Conservation (phyloP, 2,888 invertebrate genomes). For the Neoaliturus tenellus region DNA sequence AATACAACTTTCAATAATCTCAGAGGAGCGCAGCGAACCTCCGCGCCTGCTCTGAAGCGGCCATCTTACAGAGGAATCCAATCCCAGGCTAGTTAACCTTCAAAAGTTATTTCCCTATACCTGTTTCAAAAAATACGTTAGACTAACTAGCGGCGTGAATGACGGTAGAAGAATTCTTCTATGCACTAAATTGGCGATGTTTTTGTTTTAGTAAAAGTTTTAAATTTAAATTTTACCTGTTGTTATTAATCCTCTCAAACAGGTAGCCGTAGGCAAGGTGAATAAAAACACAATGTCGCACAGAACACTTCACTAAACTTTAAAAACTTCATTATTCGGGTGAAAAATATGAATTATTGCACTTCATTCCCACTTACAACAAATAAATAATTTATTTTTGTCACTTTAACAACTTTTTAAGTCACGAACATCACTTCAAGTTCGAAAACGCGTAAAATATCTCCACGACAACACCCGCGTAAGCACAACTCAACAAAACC, state of each 20-base stretch:
- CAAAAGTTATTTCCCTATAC: slow-evolving; percentile 60
- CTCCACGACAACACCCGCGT: slow-evolving; percentile 47
- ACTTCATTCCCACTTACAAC: slow-evolving; percentile 15
- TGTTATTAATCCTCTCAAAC: slow-evolving; percentile 63
- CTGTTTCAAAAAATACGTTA: slow-evolving; percentile 25
- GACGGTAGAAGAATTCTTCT: too few relatives aligned
- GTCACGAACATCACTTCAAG: slow-evolving; percentile 42
- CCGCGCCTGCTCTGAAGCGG: slow-evolving; percentile 58
- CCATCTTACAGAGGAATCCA: slow-evolving; percentile 63
- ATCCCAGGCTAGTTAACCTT: slow-evolving; percentile 63
- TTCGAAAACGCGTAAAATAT: slow-evolving; percentile 40
- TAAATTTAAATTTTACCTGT: slow-evolving; percentile 34
- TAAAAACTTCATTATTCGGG: slow-evolving; percentile 60
- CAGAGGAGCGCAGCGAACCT: slow-evolving; percentile 5
- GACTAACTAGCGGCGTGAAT: too few relatives aligned
- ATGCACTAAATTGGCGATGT: too few relatives aligned
- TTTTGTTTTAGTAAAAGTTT: too few relatives aligned
- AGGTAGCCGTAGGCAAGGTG: slow-evolving; percentile 63
- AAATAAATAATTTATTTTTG: neutral
- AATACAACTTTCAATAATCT: too few relatives aligned
- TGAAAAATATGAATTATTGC: neutral
- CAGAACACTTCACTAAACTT: slow-evolving; percentile 62
- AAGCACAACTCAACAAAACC: slow-evolving; percentile 55
- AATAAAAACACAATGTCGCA: slow-evolving; percentile 65
- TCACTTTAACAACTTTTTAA: slow-evolving; percentile 29